These are phyloP conservation scores for Torymus tubicola DNA, from an alignment of 2,888 invertebrate genomes.

Conservation along the genomic window DNA sequence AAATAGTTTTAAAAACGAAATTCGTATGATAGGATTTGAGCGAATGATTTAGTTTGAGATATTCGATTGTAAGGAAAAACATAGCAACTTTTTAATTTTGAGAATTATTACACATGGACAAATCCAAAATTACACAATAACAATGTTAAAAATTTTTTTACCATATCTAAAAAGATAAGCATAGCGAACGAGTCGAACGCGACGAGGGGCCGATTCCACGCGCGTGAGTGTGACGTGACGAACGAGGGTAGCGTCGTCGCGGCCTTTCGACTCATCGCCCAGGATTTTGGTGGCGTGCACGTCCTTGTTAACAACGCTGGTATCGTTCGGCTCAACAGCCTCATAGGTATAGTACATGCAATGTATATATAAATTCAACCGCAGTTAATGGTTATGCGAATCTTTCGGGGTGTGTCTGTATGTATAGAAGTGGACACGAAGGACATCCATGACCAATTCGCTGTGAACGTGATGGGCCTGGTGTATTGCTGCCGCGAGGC, in stretches of 20 bases:
- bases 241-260: conserved; percentile 68
- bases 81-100: no score
- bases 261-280: conserved; percentile 68
- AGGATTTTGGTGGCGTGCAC: conserved; percentile 69
- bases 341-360: conserved; percentile 23
- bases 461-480: conserved; percentile 67
- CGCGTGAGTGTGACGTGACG: conserved; percentile 69
- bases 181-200: conserved; percentile 13
- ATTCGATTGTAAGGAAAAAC: no score
- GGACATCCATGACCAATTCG: conserved; percentile 50
- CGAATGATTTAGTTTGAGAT: no score
- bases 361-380: background rate
- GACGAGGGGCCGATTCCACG: conserved; percentile 67
- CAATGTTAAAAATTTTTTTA: background rate
- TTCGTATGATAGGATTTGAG: no score
- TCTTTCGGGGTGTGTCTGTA: background rate
- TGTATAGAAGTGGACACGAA: conserved; percentile 28
- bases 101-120: no score
- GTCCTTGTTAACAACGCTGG: conserved; percentile 75
- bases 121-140: no score
- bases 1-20: no score
- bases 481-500: conserved; percentile 65
- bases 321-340: conserved; percentile 42
- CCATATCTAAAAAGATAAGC: background rate
- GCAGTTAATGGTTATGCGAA: no score